Evolutionary conservation across 1,140 invertebrate species (phyloP), one percentile per base, ranked within the genome.

Genomic region (Drosophila seguyi): DNA sequence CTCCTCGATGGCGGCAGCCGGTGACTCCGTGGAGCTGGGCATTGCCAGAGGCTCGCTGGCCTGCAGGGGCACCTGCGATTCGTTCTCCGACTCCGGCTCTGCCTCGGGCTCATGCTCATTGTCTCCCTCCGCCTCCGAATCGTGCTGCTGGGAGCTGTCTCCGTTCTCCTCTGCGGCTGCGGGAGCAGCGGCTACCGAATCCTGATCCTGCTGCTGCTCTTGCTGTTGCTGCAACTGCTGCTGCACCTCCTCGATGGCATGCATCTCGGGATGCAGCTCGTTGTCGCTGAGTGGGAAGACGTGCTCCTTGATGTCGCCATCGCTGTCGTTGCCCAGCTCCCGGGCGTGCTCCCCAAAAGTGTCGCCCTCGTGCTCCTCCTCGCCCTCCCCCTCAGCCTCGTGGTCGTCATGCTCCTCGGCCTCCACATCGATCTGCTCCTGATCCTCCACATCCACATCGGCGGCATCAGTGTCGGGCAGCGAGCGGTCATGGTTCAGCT

Each of bases 401-500:
- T 92, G 86, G 14, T 91, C 85, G 4, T 81, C 85, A 55, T 72
- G 66, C 55, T 88, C 78, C 16, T 76, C 59, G 52, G 67, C 57
- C 34, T 79, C 76, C 34, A 68, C 53, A 14, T 75, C 75, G 4
- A 84, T 68, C 52, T 55, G 52, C 16, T 81, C 85, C 57, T 79
- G 75, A 34, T 90, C 86, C 8, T 88, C 86, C 50, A 65, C 86
- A 34, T 86, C 81, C 44, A 75, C 81, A 44, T 82, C 86, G 25
- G 62, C 42, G 31, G 59, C 50, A 20, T 75, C 75, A 41, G 80
- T 38, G 18, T 88, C 84, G 31, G 57, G 75, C 53, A 90, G 76
- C 36, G 86, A 81, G 25, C 90, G 86, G 34, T 92, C 91, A 18
- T 92, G 91, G 79, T 92, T 90, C 18, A 92, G 67, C 55, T 92